These are phyloP conservation scores for Perca schrenkii DNA, from an alignment of 2,113 vertebrate genomes.

Conservation along the genomic window DNA sequence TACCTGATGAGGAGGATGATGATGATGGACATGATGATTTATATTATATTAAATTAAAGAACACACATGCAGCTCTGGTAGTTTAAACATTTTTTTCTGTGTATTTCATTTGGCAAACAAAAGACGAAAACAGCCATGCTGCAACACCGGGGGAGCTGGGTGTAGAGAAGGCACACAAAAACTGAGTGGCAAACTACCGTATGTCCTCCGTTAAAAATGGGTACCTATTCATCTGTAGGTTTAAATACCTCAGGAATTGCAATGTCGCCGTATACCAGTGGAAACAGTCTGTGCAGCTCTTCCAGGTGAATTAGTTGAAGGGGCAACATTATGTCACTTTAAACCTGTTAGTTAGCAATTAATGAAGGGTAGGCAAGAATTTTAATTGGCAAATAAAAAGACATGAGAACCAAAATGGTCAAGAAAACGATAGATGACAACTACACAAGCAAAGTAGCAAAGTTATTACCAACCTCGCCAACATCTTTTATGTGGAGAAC, in stretches of 20 bases:
- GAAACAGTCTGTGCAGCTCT: not conserved
- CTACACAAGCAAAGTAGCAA: not conserved
- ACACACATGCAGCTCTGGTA: not conserved
- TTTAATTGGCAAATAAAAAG: conserved; percentile 2
- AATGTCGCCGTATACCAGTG: not conserved
- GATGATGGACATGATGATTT: conserved; percentile 1
- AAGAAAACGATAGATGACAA: conserved; percentile 5
- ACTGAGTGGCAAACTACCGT: conserved; percentile 29
- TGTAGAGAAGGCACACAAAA: conserved; percentile 66
- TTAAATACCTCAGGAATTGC: not conserved
- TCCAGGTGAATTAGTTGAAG: not conserved
- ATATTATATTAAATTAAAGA: not conserved
- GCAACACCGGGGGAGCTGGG: conserved; percentile 47
- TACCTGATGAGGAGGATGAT: not conserved
- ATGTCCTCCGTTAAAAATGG: conserved; percentile 12
- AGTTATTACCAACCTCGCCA: not conserved
- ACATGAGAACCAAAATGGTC: not conserved
- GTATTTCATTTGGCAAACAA: conserved; percentile 61
- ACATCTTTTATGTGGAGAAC: conserved; percentile 7
- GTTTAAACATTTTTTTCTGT: not conserved
- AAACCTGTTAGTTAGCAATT: conserved; percentile 10
- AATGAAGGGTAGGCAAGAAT: not conserved
- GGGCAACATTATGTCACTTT: not conserved
- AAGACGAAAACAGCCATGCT: conserved; percentile 55
- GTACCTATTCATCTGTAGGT: conserved; percentile 2